Evolutionary conservation across 2,113 vertebrate genomes (phyloP).

Genomic region (Trichechus manatus): DNA sequence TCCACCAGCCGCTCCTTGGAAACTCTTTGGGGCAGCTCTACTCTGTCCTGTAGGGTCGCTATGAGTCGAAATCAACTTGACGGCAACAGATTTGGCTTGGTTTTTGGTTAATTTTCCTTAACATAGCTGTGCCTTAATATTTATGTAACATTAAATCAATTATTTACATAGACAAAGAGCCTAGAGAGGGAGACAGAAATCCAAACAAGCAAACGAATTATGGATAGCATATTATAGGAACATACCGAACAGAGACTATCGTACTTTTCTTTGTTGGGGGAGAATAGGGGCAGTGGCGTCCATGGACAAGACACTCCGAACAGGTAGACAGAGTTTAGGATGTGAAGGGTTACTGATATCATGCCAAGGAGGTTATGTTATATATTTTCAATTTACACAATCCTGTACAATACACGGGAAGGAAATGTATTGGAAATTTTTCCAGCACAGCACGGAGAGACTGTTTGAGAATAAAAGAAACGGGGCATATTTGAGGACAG

Average conservation of each 20-base stretch:
- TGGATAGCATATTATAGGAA: background rate
- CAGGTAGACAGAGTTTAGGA: background rate
- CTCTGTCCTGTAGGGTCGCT: too few relatives aligned
- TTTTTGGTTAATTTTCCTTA: too few relatives aligned
- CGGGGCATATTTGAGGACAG: background rate
- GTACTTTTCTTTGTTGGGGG: background rate
- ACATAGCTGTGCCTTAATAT: background rate
- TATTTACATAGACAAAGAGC: background rate
- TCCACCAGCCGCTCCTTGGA: too few relatives aligned
- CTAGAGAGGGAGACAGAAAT: background rate
- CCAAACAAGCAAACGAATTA: background rate
- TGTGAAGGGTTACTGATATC: accelerated
- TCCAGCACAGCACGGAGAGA: background rate
- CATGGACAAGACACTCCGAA: background rate
- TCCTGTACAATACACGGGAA: accelerated
- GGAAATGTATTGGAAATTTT: background rate
- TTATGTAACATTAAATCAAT: too few relatives aligned
- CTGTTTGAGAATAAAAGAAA: background rate
- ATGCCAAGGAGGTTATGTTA: accelerated
- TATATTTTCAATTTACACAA: too few relatives aligned
- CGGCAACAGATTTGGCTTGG: too few relatives aligned
- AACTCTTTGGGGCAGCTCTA: too few relatives aligned
- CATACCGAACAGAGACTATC: accelerated
- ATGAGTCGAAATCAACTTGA: too few relatives aligned
- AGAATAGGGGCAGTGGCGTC: too few relatives aligned